Evolutionary conservation across 2,888 invertebrate species (phyloP).

Genomic region (Exocentrus adspersus): DNA sequence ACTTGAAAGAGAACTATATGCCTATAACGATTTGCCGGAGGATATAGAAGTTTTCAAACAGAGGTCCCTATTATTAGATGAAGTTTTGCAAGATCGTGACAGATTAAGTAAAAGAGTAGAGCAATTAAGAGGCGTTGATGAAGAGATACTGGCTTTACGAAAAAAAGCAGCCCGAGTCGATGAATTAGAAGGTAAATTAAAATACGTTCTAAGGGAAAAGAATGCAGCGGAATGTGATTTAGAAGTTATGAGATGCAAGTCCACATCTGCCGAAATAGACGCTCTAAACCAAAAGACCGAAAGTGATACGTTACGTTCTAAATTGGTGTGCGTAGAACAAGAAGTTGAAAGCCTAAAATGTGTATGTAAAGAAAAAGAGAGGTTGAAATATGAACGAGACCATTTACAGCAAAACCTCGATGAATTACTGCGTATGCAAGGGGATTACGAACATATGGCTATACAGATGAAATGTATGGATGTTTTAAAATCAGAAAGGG

Average conservation of each 20-base stretch:
- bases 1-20: conserved; percentile 52
- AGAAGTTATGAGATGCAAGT: conserved; percentile 40
- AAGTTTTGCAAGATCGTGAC: conserved; percentile 48
- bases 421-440: conserved; percentile 53
- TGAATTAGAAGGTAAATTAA: conserved; percentile 51
- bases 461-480: conserved; percentile 53
- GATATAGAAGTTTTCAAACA: conserved; percentile 53
- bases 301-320: conserved; percentile 48
- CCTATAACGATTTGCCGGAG: conserved; percentile 51
- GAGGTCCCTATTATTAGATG: conserved; percentile 53
- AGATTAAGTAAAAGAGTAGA: conserved; percentile 52
- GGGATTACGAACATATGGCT: conserved; percentile 55
- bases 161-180: conserved; percentile 45
- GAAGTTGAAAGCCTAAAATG: conserved; percentile 53
- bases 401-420: conserved; percentile 47
- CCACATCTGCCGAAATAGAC: conserved; percentile 46
- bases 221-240: conserved; percentile 44
- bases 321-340: conserved; percentile 48
- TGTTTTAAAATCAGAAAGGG: conserved; percentile 57
- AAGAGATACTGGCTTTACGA: conserved; percentile 45
- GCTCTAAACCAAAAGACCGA: conserved; percentile 45
- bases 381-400: conserved; percentile 57
- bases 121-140: conserved; percentile 42
- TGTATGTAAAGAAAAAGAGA: conserved; percentile 51
- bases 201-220: conserved; percentile 36